These are phyloP conservation scores for Beroe forskalii DNA, from an alignment of 37 sponge, comb jelly and placozoan genomes.

Conservation along the genomic window DNA sequence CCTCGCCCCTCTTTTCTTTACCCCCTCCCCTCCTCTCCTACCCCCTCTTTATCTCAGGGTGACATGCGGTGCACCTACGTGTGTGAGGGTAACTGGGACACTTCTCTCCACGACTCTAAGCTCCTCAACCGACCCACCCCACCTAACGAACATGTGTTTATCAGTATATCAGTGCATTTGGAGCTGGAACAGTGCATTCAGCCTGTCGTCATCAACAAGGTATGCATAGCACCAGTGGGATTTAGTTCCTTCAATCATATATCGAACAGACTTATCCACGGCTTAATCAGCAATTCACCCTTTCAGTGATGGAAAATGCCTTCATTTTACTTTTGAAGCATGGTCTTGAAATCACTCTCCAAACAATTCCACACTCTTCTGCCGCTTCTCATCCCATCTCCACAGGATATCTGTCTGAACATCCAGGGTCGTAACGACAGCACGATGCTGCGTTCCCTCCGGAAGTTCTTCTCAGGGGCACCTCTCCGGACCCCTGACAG, in stretches of 20 bases:
- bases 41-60: conserved; percentile 18
- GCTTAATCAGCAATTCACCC: too few relatives aligned
- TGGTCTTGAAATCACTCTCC: background rate
- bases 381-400: background rate
- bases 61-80: conserved; percentile 9
- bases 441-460: conserved; percentile 50
- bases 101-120: conserved; percentile 86
- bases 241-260: too few relatives aligned
- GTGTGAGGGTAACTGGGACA: conserved; percentile 94
- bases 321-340: too few relatives aligned
- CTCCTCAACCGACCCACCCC: conserved; percentile 84
- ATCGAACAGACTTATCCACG: too few relatives aligned
- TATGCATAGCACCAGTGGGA: background rate
- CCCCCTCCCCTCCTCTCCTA: too few relatives aligned
- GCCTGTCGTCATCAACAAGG: conserved; percentile 62
- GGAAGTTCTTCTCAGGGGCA: conserved; percentile 4
- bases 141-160: conserved; percentile 68
- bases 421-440: conserved; percentile 55
- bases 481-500: conserved; percentile 26
- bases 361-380: background rate
- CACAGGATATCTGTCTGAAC: conserved; percentile 2
- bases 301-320: too few relatives aligned
- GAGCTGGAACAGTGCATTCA: conserved; percentile 72
- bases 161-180: conserved; percentile 82
- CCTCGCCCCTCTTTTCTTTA: too few relatives aligned